Conservation (phyloP, 1,140 invertebrate genomes). For the Chymomyza costata region DNA sequence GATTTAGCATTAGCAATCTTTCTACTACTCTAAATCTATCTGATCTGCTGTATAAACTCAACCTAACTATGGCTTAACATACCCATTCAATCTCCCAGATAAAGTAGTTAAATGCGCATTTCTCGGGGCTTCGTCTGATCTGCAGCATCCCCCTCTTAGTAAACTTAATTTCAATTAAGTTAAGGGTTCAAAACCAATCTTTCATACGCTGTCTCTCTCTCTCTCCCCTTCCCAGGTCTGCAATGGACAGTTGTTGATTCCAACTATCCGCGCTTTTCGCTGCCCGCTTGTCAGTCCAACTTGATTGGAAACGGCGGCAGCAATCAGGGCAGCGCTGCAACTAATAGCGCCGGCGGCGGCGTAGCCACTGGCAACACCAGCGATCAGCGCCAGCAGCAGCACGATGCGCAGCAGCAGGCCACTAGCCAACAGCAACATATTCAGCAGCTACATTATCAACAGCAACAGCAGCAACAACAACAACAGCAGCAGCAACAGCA, state of each 20-base stretch:
- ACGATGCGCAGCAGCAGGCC: conserved; percentile 69
- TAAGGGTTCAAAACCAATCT: conserved; percentile 58
- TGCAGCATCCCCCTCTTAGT: conserved; percentile 24
- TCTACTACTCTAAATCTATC: conserved; percentile 52
- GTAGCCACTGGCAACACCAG: conserved; percentile 25
- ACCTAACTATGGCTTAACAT: conserved; percentile 12
- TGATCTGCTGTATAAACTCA: conserved; percentile 34
- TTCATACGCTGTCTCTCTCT: conserved; percentile 65
- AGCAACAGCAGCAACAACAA: conserved; percentile 47
- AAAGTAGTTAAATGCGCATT: too few relatives aligned
- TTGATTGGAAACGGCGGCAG: conserved; percentile 75
- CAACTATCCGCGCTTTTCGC: conserved; percentile 80
- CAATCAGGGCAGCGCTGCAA: conserved; percentile 69
- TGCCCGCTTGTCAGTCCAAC: conserved; percentile 79
- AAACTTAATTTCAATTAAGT: conserved; percentile 42
- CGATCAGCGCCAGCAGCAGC: conserved; percentile 38
- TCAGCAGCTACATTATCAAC: conserved; percentile 55
- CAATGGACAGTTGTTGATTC: conserved; percentile 84
- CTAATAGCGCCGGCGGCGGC: conserved; percentile 42
- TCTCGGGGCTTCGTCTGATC: too few relatives aligned
- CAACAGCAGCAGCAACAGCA: conserved; percentile 53
- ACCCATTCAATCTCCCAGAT: conserved; percentile 1
- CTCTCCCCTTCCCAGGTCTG: conserved; percentile 79
- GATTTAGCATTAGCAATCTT: conserved; percentile 69
- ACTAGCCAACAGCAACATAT: conserved; percentile 60